phyloP scores from a whole-genome alignment of 2,797 vertebrate species.

The Sciurus carolinensis region DNA sequence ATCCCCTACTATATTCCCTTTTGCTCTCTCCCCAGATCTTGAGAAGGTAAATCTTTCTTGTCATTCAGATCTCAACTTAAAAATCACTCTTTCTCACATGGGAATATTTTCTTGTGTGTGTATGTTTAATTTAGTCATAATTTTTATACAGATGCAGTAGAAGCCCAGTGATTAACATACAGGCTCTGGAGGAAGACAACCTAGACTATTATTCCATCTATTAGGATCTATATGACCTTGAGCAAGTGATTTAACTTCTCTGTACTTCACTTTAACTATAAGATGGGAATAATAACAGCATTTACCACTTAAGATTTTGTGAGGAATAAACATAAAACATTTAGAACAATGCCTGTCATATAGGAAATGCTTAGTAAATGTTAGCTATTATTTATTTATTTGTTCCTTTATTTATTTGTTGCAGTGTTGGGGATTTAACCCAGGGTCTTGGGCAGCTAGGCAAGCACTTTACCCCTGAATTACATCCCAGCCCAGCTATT shows the following conservation, averaged over 20 bases:
- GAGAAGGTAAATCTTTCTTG: background rate
- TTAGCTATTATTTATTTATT: background rate
- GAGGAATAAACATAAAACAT: background rate
- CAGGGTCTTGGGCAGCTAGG: no score
- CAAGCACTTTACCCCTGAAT: no score
- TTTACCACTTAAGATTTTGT: background rate
- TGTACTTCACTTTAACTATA: background rate
- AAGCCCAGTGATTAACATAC: background rate
- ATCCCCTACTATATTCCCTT: background rate
- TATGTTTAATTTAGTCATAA: background rate
- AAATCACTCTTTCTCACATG: background rate
- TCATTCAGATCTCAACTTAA: conserved; percentile 7
- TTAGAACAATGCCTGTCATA: background rate
- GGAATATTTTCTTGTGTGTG: background rate
- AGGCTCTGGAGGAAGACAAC: background rate
- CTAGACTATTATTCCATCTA: background rate
- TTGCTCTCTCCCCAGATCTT: background rate
- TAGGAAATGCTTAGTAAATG: background rate
- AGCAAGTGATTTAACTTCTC: background rate
- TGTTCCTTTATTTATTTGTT: no score
- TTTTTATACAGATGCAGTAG: background rate
- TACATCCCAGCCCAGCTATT: background rate
- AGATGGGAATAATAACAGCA: background rate
- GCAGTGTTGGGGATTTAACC: no score
- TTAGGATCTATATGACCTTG: background rate